A percentile compares a stretch with the other conserved stretches of the same genome.
Evolutionary conservation across 53 echinoderm and acorn worm genomes (phyloP).

Genomic region (Stichopus horrens): DNA sequence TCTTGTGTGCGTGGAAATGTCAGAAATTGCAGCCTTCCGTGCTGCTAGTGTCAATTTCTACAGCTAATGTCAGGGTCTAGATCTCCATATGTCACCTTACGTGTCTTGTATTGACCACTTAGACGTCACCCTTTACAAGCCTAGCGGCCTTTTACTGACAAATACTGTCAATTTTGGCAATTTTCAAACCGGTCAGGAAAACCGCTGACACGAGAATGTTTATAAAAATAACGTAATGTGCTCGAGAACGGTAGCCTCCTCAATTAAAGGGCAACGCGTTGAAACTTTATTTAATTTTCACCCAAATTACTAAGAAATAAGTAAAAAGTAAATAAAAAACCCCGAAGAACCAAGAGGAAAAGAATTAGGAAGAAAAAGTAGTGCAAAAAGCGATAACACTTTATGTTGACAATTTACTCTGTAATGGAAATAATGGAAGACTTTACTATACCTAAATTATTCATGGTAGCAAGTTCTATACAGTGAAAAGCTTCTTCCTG

Average conservation of each 20-base stretch:
- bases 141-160: conserved; percentile 10
- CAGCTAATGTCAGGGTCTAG: not conserved
- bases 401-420: no score
- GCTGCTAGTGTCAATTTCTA: conserved; percentile 20
- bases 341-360: not conserved
- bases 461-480: no score
- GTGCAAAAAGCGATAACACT: no score
- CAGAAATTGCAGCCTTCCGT: not conserved
- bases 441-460: no score
- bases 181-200: not conserved
- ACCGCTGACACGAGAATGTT: not conserved
- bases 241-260: not conserved
- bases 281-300: conserved; percentile 32
- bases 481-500: no score
- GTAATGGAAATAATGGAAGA: no score
- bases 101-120: conserved; percentile 16
- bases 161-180: conserved; percentile 19
- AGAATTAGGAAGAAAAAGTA: not conserved
- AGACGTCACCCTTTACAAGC: not conserved
- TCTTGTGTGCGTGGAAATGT: not conserved
- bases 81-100: conserved; percentile 14
- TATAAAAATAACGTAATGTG: not conserved
- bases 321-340: not conserved
- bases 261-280: conserved; percentile 26
- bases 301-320: not conserved